Base-by-base conservation (phyloP, 2,888 invertebrate genomes). In the Chrysolina americana region DNA sequence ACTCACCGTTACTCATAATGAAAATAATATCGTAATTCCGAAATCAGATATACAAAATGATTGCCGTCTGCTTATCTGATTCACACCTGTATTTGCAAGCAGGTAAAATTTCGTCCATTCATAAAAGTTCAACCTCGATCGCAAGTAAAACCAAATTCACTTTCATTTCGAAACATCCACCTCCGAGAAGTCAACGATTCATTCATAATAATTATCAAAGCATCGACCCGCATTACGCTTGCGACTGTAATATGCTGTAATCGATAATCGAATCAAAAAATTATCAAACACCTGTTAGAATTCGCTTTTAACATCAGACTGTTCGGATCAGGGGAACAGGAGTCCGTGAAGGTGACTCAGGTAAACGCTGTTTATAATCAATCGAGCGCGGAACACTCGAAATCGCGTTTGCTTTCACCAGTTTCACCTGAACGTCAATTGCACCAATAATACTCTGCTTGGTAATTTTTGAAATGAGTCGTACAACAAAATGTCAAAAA, bases 231-330 rank as follows among this genome's bases (percentile, higher is more conserved):
- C 13, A 19, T 59, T 59, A 59, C 36, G 59, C 36, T 59, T 28
- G 36, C 28, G 36, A 21, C n/a, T 36, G 28, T 19, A 28, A 28
- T 15, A 36, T 59, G 23, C 9, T 3, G 15, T 59, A 59, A 28
- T 59, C 36, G 73, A 65, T 78, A 81, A 81, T 75, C 69, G 59
- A 63, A 68, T 65, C 66, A 78, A 76, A 79, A 82, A 81, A 81
- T 78, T 82, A 81, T 85, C 84, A 83, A 85, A 84, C 86, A 86
- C 86, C 86, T 86, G 86, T 86, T 86, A 83, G 84, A 83, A 84
- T 87, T 87, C 87, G 87, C 87, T 87, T 87, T 87, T 85, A 86
- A 86, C 85, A 81, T 84, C 82, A 81, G 84, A 84, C 82, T 85
- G 78, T 72, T 19, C 44, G 65, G 74, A 84, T 21, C 81, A 85